Conservation (phyloP, 2,113 vertebrate species). For the Physeter macrocephalus region DNA sequence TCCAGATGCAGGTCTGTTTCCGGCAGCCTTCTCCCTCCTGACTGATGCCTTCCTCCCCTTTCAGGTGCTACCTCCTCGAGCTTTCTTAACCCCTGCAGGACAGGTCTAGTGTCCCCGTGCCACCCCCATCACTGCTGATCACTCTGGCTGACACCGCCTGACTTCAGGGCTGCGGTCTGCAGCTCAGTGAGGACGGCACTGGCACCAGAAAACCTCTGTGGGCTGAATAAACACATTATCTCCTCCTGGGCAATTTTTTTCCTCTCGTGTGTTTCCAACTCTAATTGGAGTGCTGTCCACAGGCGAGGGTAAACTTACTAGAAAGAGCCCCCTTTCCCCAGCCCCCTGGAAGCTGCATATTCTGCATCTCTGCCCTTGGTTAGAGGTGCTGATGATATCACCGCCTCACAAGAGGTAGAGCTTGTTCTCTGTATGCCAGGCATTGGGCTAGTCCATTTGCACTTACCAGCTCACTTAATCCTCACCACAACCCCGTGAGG, state of each 20-base stretch:
- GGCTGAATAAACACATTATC: neutral
- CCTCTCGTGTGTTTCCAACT: neutral
- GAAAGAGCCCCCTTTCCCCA: neutral
- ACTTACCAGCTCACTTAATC: neutral
- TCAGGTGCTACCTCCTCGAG: neutral
- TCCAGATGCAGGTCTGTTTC: neutral
- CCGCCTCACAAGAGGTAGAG: neutral
- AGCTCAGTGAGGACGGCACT: neutral
- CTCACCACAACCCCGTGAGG: neutral
- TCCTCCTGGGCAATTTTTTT: neutral
- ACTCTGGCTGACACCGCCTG: neutral
- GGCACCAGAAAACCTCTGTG: neutral
- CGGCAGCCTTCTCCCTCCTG: neutral
- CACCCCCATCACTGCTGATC: neutral
- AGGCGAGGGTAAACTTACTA: neutral
- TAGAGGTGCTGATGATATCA: neutral
- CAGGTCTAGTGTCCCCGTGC: neutral
- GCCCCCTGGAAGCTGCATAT: neutral
- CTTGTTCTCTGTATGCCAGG: neutral
- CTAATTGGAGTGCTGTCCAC: neutral
- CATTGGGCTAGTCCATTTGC: neutral
- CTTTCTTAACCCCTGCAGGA: neutral
- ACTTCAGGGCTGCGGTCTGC: neutral
- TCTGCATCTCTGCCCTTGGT: neutral
- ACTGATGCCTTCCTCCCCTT: neutral